Percentiles rank a stretch among this genome's conserved stretches.
Evolutionary conservation across 2,797 vertebrate species (phyloP).

Genomic region (Avahi laniger): DNA sequence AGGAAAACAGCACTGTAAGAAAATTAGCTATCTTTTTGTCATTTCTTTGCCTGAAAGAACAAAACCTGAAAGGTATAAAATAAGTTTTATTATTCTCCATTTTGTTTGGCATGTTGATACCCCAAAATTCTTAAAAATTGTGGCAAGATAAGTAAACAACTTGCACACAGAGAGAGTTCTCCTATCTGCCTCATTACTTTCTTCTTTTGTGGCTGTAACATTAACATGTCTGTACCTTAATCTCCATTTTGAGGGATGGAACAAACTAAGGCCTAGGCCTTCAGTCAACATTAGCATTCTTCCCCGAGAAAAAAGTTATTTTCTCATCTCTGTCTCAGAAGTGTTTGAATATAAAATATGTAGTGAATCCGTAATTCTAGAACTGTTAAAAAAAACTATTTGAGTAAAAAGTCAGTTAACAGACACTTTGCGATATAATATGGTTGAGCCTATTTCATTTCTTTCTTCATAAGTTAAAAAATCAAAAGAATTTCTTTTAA

Average conservation of each 20-base stretch:
- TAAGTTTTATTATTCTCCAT: not conserved
- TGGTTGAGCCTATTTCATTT: slow-evolving; percentile 51
- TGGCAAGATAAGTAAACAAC: not conserved
- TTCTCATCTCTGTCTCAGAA: not conserved
- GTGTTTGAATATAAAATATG: slow-evolving; percentile 25
- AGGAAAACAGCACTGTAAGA: not conserved
- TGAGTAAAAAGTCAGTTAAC: slow-evolving; percentile 59
- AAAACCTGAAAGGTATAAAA: not conserved
- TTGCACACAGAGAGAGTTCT: not conserved
- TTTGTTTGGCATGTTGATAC: not conserved
- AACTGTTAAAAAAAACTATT: slow-evolving; percentile 30
- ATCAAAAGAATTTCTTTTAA: slow-evolving; percentile 66
- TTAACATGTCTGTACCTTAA: not conserved
- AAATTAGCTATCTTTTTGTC: not conserved
- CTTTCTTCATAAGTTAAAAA: slow-evolving; percentile 60
- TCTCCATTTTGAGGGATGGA: not conserved
- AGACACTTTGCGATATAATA: slow-evolving; percentile 47
- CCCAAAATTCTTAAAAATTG: not conserved
- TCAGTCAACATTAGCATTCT: not conserved
- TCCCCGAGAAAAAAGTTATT: not conserved
- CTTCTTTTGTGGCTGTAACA: not conserved
- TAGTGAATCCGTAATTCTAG: slow-evolving; percentile 50
- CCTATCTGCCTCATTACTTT: not conserved
- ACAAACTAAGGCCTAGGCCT: not conserved
- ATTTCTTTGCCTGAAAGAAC: not conserved